Evolutionary conservation across 1,140 invertebrate genomes (phyloP), one percentile per base, ranked within the genome.

Genomic region (Araneus ventricosus): DNA sequence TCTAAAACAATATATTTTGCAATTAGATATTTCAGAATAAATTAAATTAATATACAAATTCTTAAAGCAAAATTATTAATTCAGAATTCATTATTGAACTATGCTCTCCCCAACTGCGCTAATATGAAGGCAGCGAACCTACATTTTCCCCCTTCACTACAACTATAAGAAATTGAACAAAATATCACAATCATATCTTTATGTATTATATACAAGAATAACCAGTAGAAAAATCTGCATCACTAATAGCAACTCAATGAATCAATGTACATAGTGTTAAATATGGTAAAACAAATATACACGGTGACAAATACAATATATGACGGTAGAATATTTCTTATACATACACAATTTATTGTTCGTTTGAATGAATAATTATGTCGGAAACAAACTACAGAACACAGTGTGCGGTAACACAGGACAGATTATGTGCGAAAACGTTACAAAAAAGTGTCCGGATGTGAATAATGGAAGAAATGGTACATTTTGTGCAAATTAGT

Each of bases 121-220:
- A 75, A 37, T 20, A 20, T 75, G 67, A 20, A 75, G 30, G 27
- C 30, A 37, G 67, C 67, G 5, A 75, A 20, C 17, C 67, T 75
- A 75, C 10, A 37, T 20, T 34, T 75, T 75, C 39, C 7, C 8
- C 6, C 34, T 67, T 14, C 14, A 4, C 86, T 88, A 88, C 30
- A 61, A 24, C 59, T 67, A 67, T 37, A 45, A 80, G 87, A 75
- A 70, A 57, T 59, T 14, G 34, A 90, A 90, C 70, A 79, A 90
- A 79, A 61, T 90, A 90, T 90, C 88, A 90, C 88, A 90, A 90
- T 90, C 22, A 90, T 90, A 90, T 90, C 41, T 90, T 90, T 90
- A 39, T 57, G 39, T 61, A 57, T 45, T 90, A 90, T 80, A 22
- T 90, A 90, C 88, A 90, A 79, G 41, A 70, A 80, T 52, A 90